Evolutionary conservation across 2,113 vertebrate species (phyloP).

Genomic region (Thinocorus orbignyianus): DNA sequence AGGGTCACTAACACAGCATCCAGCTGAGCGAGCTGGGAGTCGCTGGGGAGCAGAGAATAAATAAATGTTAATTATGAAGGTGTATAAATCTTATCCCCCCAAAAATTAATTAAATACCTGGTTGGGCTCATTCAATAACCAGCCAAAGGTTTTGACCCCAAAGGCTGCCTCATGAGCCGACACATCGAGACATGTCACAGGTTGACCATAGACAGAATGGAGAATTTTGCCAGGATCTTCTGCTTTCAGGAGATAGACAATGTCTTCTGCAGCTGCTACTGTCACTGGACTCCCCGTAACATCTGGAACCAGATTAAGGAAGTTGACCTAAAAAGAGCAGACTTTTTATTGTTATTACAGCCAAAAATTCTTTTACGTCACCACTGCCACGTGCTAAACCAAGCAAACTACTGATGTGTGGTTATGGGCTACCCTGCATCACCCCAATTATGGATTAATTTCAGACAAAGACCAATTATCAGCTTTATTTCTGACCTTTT

Average conservation of each 20-base stretch:
- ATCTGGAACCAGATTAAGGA: constrained; percentile 82
- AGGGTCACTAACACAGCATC: background rate
- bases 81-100: background rate
- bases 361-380: background rate
- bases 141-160: constrained; percentile 89
- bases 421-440: background rate
- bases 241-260: constrained; percentile 83
- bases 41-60: background rate
- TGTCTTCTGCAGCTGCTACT: constrained; percentile 83
- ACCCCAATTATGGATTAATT: background rate
- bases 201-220: constrained; percentile 89
- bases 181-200: constrained; percentile 89
- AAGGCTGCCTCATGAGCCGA: constrained; percentile 79
- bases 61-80: background rate
- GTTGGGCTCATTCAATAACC: constrained; percentile 89
- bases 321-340: constrained; percentile 81
- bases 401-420: background rate
- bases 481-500: background rate
- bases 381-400: background rate
- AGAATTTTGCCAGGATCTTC: constrained; percentile 76
- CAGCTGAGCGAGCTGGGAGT: background rate
- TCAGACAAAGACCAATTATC: background rate
- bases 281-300: constrained; percentile 73
- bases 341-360: background rate
- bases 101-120: constrained; percentile 77